A percentile compares a stretch with the other conserved stretches of the same genome.
phyloP scores from a whole-genome alignment of 2,888 invertebrate species.

The Rapana venosa region DNA sequence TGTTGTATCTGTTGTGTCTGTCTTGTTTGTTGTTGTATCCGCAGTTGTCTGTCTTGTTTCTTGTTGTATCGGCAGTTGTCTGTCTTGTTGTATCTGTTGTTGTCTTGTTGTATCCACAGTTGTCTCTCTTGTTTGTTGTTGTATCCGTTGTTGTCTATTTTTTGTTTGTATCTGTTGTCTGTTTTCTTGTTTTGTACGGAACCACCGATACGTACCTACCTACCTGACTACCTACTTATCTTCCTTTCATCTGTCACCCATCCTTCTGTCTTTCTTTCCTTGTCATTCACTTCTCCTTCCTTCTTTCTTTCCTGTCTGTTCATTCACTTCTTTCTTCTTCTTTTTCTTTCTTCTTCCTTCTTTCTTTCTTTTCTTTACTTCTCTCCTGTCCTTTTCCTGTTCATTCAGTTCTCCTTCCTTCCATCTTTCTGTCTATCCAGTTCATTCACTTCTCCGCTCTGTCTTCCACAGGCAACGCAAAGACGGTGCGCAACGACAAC shows the following conservation, averaged over 20 bases:
- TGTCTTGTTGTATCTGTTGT: no score
- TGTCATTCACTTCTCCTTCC: neutral
- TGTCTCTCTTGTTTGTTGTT: no score
- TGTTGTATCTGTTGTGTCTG: no score
- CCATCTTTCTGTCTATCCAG: neutral
- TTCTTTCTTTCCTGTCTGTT: neutral
- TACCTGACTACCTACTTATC: no score
- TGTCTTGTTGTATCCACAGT: no score
- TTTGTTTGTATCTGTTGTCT: no score
- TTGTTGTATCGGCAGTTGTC: no score
- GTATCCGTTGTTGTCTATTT: no score
- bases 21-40: no score
- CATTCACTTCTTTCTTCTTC: neutral
- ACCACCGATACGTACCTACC: no score
- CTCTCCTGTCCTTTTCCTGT: neutral
- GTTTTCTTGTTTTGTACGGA: no score
- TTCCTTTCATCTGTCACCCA: neutral
- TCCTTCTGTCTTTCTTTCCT: neutral
- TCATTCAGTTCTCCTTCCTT: neutral
- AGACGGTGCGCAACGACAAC: slow-evolving; percentile 96
- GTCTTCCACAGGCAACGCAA: slow-evolving; percentile 87
- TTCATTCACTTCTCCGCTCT: neutral
- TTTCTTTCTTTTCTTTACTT: neutral
- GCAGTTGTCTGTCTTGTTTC: no score
- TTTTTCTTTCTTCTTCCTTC: neutral